phyloP scores from a whole-genome alignment of 2,113 vertebrate species.

The Notothenia rossii region DNA sequence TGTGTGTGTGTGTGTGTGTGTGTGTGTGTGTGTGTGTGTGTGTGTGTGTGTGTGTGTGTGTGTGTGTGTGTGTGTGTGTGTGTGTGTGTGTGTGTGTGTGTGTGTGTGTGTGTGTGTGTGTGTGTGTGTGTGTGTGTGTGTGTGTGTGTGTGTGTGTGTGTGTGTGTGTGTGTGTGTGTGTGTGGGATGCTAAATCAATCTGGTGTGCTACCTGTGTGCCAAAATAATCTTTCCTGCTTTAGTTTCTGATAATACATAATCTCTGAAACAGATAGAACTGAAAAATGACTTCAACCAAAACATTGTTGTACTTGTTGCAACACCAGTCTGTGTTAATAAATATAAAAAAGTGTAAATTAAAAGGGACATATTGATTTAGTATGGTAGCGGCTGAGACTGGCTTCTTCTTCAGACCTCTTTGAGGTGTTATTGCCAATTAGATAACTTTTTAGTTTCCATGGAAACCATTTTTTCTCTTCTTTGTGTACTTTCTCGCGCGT shows the following conservation, averaged over 20 bases:
- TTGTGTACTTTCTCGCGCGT: conserved; percentile 43
- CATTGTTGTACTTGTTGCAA: conserved; percentile 1
- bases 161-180: background rate
- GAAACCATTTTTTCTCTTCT: conserved; percentile 67
- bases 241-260: conserved; percentile 16
- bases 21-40: no score
- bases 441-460: conserved; percentile 79
- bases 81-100: no score
- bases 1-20: no score
- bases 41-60: no score
- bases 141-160: conserved; percentile 8
- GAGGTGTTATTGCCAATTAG: conserved; percentile 69
- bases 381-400: background rate
- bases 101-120: no score
- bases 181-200: conserved; percentile 30
- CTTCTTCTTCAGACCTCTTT: conserved; percentile 57
- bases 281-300: conserved; percentile 9
- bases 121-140: background rate
- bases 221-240: conserved; percentile 47
- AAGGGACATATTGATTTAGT: conserved; percentile 5
- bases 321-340: conserved; percentile 29
- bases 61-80: no score
- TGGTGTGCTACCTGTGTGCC: conserved; percentile 28
- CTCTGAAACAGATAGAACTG: conserved; percentile 24
- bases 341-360: conserved; percentile 4